Evolutionary conservation across 2,797 vertebrate genomes (phyloP).

Genomic region (Selene dorsalis): DNA sequence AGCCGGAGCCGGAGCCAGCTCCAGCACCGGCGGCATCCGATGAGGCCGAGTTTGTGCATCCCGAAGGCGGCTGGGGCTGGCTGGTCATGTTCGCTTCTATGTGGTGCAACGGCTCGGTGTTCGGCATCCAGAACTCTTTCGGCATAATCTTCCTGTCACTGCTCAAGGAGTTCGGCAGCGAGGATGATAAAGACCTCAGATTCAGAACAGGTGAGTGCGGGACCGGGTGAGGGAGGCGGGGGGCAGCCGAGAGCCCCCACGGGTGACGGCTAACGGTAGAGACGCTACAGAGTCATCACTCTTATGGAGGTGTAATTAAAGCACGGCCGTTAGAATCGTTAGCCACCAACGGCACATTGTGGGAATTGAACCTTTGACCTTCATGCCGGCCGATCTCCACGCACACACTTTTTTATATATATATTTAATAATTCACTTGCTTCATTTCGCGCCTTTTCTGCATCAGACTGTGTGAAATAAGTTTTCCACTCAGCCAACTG

Average conservation of each 20-base stretch:
- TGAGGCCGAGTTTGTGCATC: constrained; percentile 79
- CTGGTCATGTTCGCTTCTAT: constrained; percentile 95
- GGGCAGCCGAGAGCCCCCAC: no score
- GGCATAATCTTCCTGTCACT: constrained; percentile 91
- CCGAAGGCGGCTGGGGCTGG: constrained; percentile 98
- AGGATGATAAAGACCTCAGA: constrained; percentile 82
- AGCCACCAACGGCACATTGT: no score
- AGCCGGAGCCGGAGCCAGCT: not conserved
- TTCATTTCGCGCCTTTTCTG: not conserved
- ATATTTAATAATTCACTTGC: no score
- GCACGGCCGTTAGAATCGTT: no score
- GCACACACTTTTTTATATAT: no score
- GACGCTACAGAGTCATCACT: not conserved
- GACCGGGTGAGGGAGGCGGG: rapidly evolving
- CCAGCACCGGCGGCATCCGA: not conserved
- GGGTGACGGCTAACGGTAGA: not conserved
- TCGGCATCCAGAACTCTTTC: constrained; percentile 97
- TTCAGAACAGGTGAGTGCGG: constrained; percentile 90
- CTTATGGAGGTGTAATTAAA: no score
- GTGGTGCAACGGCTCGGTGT: constrained; percentile 98
- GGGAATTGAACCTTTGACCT: constrained; percentile 24
- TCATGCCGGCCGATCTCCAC: not conserved
- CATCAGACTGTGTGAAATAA: rapidly evolving
- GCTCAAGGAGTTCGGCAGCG: constrained; percentile 86
- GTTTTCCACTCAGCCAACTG: not conserved